These are phyloP conservation scores for Orchesella flavescens DNA, from an alignment of 2,888 invertebrate species.

Conservation along the genomic window DNA sequence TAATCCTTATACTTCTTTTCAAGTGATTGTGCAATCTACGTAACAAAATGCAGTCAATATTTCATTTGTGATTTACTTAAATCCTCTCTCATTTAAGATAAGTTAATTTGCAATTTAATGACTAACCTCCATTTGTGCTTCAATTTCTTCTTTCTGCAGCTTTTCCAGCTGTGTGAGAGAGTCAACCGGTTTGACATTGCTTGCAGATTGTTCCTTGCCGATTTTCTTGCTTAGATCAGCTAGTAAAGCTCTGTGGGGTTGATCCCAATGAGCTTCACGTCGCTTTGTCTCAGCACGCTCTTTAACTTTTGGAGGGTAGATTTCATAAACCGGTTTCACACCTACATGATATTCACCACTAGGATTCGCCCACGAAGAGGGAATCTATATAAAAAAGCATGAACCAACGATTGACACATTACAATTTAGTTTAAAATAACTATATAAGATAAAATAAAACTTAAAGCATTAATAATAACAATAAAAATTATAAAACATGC, in stretches of 20 bases:
- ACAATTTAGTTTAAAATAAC: not conserved
- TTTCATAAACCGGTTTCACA: conserved; percentile 86
- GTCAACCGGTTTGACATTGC: conserved; percentile 55
- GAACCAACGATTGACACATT: too few relatives aligned
- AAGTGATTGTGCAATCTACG: conserved; percentile 79
- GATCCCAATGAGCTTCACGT: conserved; percentile 89
- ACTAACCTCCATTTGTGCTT: conserved; percentile 85
- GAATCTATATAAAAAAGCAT: conserved; percentile 79
- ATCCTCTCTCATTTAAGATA: not conserved
- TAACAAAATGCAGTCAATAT: too few relatives aligned
- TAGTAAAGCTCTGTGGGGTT: conserved; percentile 83
- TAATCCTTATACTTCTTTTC: conserved; percentile 92
- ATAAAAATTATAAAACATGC: conserved; percentile 75
- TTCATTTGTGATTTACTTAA: not conserved
- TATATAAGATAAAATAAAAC: not conserved
- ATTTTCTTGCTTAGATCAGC: conserved; percentile 80
- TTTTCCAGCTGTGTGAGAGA: conserved; percentile 81
- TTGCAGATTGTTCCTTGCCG: conserved; percentile 56
- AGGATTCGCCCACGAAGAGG: conserved; percentile 86
- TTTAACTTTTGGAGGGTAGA: conserved; percentile 88
- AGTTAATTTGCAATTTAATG: not conserved
- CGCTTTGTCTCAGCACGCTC: conserved; percentile 87
- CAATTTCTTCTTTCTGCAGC: conserved; percentile 89
- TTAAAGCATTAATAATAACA: not conserved
- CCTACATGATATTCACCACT: conserved; percentile 90